Evolutionary conservation across 2,888 invertebrate species (phyloP).

Genomic region (Heliconius ethilla): DNA sequence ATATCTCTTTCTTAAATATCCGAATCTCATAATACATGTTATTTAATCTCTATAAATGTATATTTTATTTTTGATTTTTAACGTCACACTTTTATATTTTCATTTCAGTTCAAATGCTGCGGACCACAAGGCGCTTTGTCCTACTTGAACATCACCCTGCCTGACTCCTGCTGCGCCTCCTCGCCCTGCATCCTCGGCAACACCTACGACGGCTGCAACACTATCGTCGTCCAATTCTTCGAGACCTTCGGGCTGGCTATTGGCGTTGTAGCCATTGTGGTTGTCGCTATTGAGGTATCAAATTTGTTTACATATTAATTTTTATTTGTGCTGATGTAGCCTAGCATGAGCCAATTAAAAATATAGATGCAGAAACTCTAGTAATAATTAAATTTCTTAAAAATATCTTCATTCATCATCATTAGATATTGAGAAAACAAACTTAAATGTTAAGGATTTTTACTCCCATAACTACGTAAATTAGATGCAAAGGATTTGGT

Average conservation of each 20-base stretch:
- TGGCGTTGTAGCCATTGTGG: conserved; percentile 84
- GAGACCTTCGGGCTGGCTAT: conserved; percentile 76
- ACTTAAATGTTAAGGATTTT: too few relatives aligned
- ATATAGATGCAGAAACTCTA: too few relatives aligned
- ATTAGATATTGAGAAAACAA: too few relatives aligned
- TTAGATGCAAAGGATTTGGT: too few relatives aligned
- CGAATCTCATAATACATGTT: too few relatives aligned
- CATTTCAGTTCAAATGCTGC: conserved; percentile 81
- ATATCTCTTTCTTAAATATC: neutral
- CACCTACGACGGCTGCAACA: conserved; percentile 77
- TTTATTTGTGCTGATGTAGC: neutral
- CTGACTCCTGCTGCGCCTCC: conserved; percentile 71
- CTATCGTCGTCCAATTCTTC: conserved; percentile 65
- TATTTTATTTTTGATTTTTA: too few relatives aligned
- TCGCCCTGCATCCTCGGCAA: conserved; percentile 55
- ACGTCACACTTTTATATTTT: neutral
- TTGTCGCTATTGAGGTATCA: conserved; percentile 86
- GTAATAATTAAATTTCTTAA: too few relatives aligned
- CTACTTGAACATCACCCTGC: conserved; percentile 60
- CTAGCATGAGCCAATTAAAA: neutral
- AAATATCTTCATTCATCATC: too few relatives aligned
- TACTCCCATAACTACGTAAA: too few relatives aligned
- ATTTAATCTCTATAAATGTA: too few relatives aligned
- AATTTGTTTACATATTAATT: neutral
- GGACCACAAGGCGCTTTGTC: conserved; percentile 69